phyloP scores from a whole-genome alignment of 1,140 invertebrate genomes.

The Hycleus cichorii region DNA sequence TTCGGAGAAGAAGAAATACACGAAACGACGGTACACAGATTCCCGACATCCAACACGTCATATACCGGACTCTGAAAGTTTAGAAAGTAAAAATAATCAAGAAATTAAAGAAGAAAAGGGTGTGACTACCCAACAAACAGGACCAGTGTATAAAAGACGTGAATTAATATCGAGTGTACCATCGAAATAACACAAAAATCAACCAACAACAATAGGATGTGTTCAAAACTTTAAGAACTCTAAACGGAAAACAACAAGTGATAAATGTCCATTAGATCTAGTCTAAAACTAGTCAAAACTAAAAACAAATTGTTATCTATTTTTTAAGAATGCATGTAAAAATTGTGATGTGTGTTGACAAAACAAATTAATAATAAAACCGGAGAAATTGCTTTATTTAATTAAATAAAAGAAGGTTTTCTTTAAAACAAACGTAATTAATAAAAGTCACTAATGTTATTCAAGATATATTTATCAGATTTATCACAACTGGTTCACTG shows the following conservation, averaged over 20 bases:
- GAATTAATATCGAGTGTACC: conserved; percentile 73
- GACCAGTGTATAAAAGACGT: conserved; percentile 65
- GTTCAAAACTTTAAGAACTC: conserved; percentile 11
- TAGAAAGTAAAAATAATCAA: conserved; percentile 13
- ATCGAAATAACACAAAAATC: conserved; percentile 22
- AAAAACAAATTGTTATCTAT: conserved; percentile 23
- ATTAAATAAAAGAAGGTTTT: not conserved
- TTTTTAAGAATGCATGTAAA: conserved; percentile 25
- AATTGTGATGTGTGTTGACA: conserved; percentile 19
- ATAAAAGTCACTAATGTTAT: not conserved
- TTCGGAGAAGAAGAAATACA: conserved; percentile 53
- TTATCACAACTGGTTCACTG: not conserved
- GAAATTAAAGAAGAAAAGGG: conserved; percentile 21
- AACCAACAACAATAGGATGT: conserved; percentile 12
- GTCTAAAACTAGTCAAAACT: conserved; percentile 18
- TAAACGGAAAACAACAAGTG: conserved; percentile 1
- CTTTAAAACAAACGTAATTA: not conserved
- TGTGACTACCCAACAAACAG: conserved; percentile 22
- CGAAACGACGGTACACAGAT: conserved; percentile 55
- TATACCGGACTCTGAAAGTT: conserved; percentile 48
- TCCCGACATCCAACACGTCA: conserved; percentile 54
- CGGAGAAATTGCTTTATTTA: not conserved
- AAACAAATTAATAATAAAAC: conserved; percentile 4
- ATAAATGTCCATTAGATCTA: conserved; percentile 22
- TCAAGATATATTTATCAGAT: not conserved